Base-by-base conservation (phyloP, 2,113 vertebrate genomes). In the Xenus cinereus region DNA sequence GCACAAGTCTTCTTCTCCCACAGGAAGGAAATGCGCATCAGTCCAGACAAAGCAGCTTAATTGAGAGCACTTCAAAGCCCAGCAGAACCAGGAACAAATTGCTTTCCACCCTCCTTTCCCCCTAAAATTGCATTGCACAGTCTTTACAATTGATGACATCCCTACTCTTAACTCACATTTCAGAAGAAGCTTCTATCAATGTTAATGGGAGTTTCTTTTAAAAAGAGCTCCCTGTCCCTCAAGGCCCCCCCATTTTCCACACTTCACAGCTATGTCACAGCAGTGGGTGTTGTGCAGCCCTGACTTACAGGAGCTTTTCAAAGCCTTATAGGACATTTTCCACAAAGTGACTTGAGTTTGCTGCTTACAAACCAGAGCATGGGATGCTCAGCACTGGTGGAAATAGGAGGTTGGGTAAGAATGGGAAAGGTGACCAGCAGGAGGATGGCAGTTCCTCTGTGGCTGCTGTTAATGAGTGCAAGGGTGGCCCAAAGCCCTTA, bases 1-100 rank as follows among this genome's bases (percentile, higher is more conserved):
- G 9, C 23, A 82, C 43, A 67, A 71, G 79, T 4, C 22, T 3
- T 51, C 14, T 72, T 73, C 57, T 84, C 45, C 54, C 64, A 0
- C 0, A 45, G 45, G 46, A 91, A 27, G 26, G 30, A 26, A 0
- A 0, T 3, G 2, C 48, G 86, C 0, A 0, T 56, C 60, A 28
- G 27, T 28, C 33, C 64, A 54, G 43, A 81, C 7, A 24, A 89
- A 72, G 27, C 20, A 87, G 84, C 74, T 78, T 78, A 84, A 80
- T 48, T 22, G 20, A 33, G 63, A 48, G 35, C 39, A 86, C 13
- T 50, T 75, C 74, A 63, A 87, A 91, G 28, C 4, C 1, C 41
- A 72, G 27, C 43, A 68, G 69, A 75, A 66, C 20, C 66, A 64
- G 35, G 33, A 90, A 56, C 2, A 0, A 93, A 93, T 63, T 78